Conservation (phyloP, 2,888 invertebrate species). For the Azorinus chamasolen region DNA sequence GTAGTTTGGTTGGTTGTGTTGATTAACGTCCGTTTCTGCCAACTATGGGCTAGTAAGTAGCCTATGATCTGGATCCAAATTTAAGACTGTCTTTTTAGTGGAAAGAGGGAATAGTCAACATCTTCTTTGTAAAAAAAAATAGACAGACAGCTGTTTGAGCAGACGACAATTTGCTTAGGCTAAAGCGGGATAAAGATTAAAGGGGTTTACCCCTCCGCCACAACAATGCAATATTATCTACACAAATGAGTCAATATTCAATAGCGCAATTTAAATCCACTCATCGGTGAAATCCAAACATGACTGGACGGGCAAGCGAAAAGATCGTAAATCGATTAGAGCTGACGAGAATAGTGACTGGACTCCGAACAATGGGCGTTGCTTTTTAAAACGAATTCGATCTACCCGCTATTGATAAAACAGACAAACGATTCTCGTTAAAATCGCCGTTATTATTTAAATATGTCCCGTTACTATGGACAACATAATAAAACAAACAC, state of each 20-base stretch:
- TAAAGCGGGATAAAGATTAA: not conserved
- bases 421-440: constrained; percentile 4
- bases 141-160: too few relatives aligned
- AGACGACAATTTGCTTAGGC: too few relatives aligned
- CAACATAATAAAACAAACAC: too few relatives aligned
- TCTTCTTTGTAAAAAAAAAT: too few relatives aligned
- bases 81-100: too few relatives aligned
- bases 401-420: constrained; percentile 6
- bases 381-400: not conserved
- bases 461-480: too few relatives aligned
- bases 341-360: not conserved
- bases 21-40: too few relatives aligned
- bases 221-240: constrained; percentile 38
- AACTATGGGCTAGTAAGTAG: too few relatives aligned
- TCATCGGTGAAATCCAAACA: constrained; percentile 55
- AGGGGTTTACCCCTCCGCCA: not conserved
- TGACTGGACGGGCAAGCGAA: constrained; percentile 55
- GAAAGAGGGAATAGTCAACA: too few relatives aligned
- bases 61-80: too few relatives aligned
- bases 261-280: constrained; percentile 63
- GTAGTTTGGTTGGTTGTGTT: too few relatives aligned
- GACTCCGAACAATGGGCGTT: too few relatives aligned
- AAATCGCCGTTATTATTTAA: not conserved
- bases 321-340: constrained; percentile 29
- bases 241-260: constrained; percentile 60